phyloP scores from a whole-genome alignment of 2,113 vertebrate genomes.

The Saimiri boliviensis region DNA sequence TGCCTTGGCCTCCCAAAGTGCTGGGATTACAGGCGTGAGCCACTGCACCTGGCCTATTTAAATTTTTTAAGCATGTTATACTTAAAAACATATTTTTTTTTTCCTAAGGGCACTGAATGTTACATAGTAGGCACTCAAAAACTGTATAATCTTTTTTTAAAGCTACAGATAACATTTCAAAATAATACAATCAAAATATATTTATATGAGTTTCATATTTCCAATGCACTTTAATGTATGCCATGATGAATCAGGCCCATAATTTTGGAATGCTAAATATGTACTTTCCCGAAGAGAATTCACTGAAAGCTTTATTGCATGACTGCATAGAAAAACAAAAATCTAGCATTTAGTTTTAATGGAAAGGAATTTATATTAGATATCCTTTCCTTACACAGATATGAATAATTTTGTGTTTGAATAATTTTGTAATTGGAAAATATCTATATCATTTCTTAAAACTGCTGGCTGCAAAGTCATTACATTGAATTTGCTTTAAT shows the following conservation, averaged over 20 bases:
- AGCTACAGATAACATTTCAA: not conserved
- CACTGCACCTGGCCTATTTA: too few species aligned
- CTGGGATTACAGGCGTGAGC: too few species aligned
- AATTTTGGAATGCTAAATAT: slow-evolving; percentile 56
- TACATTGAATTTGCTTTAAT: slow-evolving; percentile 47
- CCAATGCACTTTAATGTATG: not conserved
- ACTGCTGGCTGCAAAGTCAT: slow-evolving; percentile 18
- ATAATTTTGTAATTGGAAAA: slow-evolving; percentile 69
- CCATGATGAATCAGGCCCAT: not conserved
- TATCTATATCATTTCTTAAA: slow-evolving; percentile 66
- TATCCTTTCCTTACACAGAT: slow-evolving; percentile 1
- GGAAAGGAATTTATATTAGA: slow-evolving; percentile 26
- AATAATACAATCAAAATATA: not conserved
- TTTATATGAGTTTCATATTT: not conserved
- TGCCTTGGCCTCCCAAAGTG: too few species aligned
- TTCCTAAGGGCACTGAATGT: not conserved
- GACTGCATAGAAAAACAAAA: slow-evolving; percentile 21
- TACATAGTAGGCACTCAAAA: not conserved
- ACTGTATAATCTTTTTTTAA: not conserved
- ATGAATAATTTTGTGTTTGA: slow-evolving; percentile 66
- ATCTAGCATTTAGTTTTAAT: slow-evolving; percentile 70
- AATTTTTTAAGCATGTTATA: not conserved
- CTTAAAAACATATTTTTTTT: not conserved
- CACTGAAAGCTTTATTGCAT: slow-evolving; percentile 37
- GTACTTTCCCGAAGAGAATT: slow-evolving; percentile 34